phyloP scores from a whole-genome alignment of 64 coral and sea anemone species.

The Cladopsammia gracilis region DNA sequence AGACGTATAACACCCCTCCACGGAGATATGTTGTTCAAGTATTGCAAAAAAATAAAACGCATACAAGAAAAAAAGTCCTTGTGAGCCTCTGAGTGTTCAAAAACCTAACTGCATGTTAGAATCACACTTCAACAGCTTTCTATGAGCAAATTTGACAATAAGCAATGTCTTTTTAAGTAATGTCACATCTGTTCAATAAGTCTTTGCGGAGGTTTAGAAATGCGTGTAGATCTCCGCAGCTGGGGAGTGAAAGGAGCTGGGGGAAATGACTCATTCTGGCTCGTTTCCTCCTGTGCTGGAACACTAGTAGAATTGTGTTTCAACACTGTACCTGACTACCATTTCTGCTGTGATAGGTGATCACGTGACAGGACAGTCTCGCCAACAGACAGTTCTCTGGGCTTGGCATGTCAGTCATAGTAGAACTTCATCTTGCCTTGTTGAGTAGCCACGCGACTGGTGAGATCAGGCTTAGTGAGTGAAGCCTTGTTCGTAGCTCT shows the following conservation, averaged over 20 bases:
- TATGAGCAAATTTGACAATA: too few species aligned
- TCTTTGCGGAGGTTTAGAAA: neutral
- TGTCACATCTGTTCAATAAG: neutral
- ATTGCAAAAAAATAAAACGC: too few species aligned
- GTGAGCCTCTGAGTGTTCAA: too few species aligned
- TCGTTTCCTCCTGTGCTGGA: neutral
- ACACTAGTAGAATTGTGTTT: too few species aligned
- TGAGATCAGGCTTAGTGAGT: constrained; percentile 14
- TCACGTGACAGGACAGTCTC: constrained; percentile 32
- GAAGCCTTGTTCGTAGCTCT: constrained; percentile 58
- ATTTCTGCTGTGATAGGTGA: neutral
- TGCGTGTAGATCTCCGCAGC: neutral
- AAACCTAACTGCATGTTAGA: too few species aligned
- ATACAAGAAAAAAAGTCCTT: too few species aligned
- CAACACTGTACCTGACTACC: constrained; percentile 15
- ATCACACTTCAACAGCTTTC: too few species aligned
- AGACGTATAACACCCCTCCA: too few species aligned
- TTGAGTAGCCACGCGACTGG: constrained; percentile 23
- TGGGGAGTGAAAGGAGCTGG: neutral
- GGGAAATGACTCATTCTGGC: neutral
- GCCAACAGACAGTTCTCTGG: constrained; percentile 31
- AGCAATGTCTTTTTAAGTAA: neutral
- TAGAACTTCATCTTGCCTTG: constrained; percentile 64
- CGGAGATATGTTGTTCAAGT: too few species aligned
- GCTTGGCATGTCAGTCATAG: constrained; percentile 57